A percentile compares a stretch with the other conserved stretches of the same genome.
These are phyloP conservation scores for Petrocephalus zakoni DNA, from an alignment of 2,113 vertebrate genomes.

Conservation along the genomic window DNA sequence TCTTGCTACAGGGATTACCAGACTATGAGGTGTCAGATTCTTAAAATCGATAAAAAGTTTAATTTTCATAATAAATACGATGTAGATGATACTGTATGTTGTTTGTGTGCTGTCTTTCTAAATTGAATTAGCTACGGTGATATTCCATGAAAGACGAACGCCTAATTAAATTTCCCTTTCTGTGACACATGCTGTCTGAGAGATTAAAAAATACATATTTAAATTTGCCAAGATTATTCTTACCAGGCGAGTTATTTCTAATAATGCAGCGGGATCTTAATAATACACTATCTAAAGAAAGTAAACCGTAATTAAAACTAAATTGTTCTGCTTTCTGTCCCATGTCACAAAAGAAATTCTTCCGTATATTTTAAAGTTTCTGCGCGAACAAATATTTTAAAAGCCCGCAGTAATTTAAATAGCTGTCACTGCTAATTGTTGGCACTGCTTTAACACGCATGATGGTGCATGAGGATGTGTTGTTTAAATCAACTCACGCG, in stretches of 20 bases:
- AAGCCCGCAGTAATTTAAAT: neutral
- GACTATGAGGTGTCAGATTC: neutral
- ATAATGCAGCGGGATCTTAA: neutral
- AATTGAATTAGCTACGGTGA: constrained; percentile 1
- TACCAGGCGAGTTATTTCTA: neutral
- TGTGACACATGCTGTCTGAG: neutral
- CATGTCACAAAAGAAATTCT: neutral
- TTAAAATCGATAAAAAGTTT: neutral
- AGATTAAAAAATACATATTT: constrained; percentile 9
- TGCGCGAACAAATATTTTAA: neutral
- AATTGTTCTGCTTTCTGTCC: neutral
- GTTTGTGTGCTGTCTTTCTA: neutral
- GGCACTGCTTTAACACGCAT: neutral
- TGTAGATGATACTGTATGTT: neutral
- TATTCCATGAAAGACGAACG: neutral
- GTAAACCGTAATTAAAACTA: neutral
- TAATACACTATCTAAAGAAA: neutral
- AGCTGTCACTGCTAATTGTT: neutral
- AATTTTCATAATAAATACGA: constrained; percentile 9
- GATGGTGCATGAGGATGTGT: neutral
- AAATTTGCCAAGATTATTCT: neutral
- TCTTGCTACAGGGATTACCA: neutral
- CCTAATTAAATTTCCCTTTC: neutral
- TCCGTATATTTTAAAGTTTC: neutral
- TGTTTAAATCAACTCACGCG: neutral